Percentiles rank a stretch among this genome's conserved stretches.
These are phyloP conservation scores for Apamea epomidion DNA, from an alignment of 2,888 invertebrate genomes.

Conservation along the genomic window DNA sequence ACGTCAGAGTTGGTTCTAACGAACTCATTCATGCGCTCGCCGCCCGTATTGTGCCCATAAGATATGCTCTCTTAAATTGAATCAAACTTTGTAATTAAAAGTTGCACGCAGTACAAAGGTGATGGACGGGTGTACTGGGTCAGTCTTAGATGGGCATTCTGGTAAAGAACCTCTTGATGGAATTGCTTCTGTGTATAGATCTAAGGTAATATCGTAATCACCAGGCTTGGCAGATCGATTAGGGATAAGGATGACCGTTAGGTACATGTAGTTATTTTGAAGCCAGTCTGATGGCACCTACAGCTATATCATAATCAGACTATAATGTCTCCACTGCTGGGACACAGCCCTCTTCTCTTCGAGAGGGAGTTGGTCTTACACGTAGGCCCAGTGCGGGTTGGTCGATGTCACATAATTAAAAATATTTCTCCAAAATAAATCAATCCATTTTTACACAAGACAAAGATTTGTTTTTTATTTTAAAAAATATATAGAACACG, in stretches of 20 bases:
- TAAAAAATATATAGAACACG: too few species aligned
- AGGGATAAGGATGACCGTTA: too few species aligned
- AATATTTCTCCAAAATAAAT: neutral
- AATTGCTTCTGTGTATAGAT: neutral
- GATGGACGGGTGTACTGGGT: neutral
- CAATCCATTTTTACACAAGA: neutral
- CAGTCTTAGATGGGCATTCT: neutral
- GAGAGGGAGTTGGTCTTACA: neutral
- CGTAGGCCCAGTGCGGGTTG: neutral
- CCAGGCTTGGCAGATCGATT: neutral
- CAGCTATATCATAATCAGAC: neutral
- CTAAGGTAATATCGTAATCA: neutral
- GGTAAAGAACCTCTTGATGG: neutral
- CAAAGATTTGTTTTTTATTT: neutral
- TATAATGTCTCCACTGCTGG: neutral
- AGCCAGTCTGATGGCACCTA: neutral
- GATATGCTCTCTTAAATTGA: slow-evolving; percentile 79
- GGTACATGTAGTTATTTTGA: neutral
- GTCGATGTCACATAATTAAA: neutral
- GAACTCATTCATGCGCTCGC: slow-evolving; percentile 74
- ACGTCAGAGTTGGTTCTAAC: slow-evolving; percentile 70
- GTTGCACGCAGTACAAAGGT: slow-evolving; percentile 65
- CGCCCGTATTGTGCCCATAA: slow-evolving; percentile 71
- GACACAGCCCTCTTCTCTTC: neutral
- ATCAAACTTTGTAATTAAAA: slow-evolving; percentile 82